Evolutionary conservation across 1,140 invertebrate genomes (phyloP).

Genomic region (Micrasema longulum): DNA sequence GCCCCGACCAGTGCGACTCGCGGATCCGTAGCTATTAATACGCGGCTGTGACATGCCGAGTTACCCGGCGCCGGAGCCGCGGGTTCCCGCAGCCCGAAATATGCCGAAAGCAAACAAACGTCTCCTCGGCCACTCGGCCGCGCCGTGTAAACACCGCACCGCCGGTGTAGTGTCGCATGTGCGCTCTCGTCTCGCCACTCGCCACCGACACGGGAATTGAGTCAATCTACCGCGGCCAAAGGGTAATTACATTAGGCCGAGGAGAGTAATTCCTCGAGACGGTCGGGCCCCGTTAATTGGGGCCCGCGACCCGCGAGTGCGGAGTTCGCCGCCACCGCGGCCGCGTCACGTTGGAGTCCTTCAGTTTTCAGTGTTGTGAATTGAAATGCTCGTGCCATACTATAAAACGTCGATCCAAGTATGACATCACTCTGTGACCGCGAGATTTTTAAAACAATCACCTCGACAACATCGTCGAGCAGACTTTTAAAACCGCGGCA

Average conservation of each 20-base stretch:
- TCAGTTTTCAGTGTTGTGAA: slow-evolving; percentile 27
- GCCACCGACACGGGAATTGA: slow-evolving; percentile 46
- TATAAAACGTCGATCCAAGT: slow-evolving; percentile 20
- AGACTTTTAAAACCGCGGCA: slow-evolving; percentile 4
- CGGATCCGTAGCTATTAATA: slow-evolving; percentile 8
- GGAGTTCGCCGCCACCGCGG: neutral
- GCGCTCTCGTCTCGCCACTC: slow-evolving; percentile 1
- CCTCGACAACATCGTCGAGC: slow-evolving; percentile 7
- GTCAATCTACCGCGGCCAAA: slow-evolving; percentile 51
- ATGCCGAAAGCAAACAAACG: slow-evolving; percentile 43
- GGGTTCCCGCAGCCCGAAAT: slow-evolving; percentile 46
- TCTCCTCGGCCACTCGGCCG: slow-evolving; percentile 43
- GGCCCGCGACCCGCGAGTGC: neutral
- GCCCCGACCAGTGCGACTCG: slow-evolving; percentile 6
- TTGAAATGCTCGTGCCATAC: neutral
- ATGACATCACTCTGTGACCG: slow-evolving; percentile 14
- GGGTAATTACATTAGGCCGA: slow-evolving; percentile 54
- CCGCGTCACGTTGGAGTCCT: neutral
- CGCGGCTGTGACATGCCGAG: neutral
- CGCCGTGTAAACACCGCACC: slow-evolving; percentile 28
- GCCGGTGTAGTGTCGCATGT: too few relatives aligned
- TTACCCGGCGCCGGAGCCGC: slow-evolving; percentile 12
- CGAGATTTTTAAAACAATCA: slow-evolving; percentile 28
- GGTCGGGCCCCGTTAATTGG: slow-evolving; percentile 23
- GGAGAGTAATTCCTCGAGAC: slow-evolving; percentile 16